Conservation (phyloP, 2,797 vertebrate species). For the Cercopithecus petaurista region DNA sequence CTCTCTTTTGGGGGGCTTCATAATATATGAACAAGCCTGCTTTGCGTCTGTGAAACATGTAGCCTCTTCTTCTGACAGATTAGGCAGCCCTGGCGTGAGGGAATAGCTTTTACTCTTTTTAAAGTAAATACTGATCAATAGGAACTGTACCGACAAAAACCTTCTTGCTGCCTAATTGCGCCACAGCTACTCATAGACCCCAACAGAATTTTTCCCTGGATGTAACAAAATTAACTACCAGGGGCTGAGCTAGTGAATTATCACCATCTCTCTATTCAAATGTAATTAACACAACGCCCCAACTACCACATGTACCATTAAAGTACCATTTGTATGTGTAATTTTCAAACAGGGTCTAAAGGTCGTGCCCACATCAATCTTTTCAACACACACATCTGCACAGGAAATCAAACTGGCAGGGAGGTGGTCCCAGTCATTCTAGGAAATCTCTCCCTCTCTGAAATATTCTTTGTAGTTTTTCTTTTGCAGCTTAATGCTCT, state of each 20-base stretch:
- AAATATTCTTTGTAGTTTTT: constrained; percentile 23
- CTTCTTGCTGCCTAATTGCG: constrained; percentile 68
- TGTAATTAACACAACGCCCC: constrained; percentile 68
- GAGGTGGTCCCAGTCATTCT: not conserved
- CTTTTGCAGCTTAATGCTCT: not conserved
- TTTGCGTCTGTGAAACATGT: not conserved
- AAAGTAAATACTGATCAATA: constrained; percentile 74
- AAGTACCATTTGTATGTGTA: constrained; percentile 38
- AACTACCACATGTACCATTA: constrained; percentile 39
- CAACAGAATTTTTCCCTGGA: constrained; percentile 69
- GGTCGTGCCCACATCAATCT: constrained; percentile 36
- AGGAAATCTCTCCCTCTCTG: constrained; percentile 16
- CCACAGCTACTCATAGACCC: constrained; percentile 64
- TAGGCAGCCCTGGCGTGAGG: constrained; percentile 34
- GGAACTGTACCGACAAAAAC: constrained; percentile 41
- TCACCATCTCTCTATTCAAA: constrained; percentile 37
- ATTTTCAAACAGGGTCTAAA: constrained; percentile 58
- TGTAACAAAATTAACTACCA: constrained; percentile 68
- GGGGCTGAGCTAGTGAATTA: constrained; percentile 67
- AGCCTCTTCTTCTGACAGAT: constrained; percentile 31
- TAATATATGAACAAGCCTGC: constrained; percentile 55
- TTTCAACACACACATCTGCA: constrained; percentile 31
- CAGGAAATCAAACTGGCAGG: constrained; percentile 35
- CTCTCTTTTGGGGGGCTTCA: constrained; percentile 11
- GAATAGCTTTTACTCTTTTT: constrained; percentile 66